Conservation (phyloP, 2,888 invertebrate species). For the Chydorus sphaericus region DNA sequence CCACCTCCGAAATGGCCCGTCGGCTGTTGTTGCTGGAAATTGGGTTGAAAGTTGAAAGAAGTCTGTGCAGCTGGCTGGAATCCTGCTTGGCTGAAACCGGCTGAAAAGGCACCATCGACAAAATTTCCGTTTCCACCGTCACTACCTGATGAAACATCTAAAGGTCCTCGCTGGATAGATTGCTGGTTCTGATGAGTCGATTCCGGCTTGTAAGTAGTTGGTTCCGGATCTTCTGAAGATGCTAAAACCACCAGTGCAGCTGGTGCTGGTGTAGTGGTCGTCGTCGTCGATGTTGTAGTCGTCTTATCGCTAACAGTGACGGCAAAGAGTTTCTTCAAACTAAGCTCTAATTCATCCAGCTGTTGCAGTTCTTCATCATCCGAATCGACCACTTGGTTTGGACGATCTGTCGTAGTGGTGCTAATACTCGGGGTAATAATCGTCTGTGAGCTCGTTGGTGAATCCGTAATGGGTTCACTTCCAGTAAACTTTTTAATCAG, state of each 20-base stretch:
- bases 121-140: no score
- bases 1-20: neutral
- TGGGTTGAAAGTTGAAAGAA: neutral
- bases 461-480: neutral
- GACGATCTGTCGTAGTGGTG: neutral
- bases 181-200: no score
- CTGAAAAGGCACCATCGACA: neutral
- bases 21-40: neutral
- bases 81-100: neutral
- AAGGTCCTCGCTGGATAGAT: neutral
- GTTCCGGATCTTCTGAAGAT: neutral
- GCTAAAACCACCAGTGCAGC: neutral
- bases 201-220: neutral
- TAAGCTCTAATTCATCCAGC: neutral
- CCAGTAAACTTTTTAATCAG: constrained; percentile 11
- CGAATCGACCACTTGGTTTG: neutral
- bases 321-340: neutral
- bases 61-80: no score
- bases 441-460: neutral
- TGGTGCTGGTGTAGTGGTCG: neutral
- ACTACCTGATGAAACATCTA: neutral
- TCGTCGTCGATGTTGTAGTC: neutral
- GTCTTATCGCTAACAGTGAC: neutral
- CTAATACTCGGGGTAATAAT: neutral
- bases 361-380: neutral